Conservation (phyloP, 1,140 invertebrate species). For the Pseudoatta argentina region DNA sequence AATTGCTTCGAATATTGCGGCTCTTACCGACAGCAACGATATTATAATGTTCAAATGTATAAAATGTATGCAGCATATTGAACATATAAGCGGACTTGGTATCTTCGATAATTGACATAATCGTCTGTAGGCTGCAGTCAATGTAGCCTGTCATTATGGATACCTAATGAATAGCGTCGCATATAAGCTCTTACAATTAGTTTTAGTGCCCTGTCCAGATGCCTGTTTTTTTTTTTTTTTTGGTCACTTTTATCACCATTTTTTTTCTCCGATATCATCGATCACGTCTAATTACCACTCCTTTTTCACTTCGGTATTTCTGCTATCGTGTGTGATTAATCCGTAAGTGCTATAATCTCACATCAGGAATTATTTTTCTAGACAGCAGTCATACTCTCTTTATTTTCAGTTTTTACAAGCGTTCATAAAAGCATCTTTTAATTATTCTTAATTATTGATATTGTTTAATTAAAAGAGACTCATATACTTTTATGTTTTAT, state of each 20-base stretch:
- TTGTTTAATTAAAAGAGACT: not conserved
- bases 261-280: slow-evolving; percentile 11
- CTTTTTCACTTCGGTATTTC: not conserved
- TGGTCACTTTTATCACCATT: not conserved
- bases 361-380: slow-evolving; percentile 9
- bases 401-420: not conserved
- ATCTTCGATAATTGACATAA: slow-evolving; percentile 76
- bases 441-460: not conserved
- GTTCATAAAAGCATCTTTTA: not conserved
- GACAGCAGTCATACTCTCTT: not conserved
- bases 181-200: not conserved
- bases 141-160: slow-evolving; percentile 72
- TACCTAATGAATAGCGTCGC: slow-evolving; percentile 71
- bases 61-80: slow-evolving; percentile 37
- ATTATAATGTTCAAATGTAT: slow-evolving; percentile 9
- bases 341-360: not conserved
- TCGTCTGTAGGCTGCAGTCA: slow-evolving; percentile 64
- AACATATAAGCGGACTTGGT: slow-evolving; percentile 58
- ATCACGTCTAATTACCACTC: not conserved
- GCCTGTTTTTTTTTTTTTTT: too few relatives aligned
- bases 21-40: not conserved
- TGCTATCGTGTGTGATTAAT: slow-evolving; percentile 1
- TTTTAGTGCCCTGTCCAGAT: slow-evolving; percentile 2
- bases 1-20: slow-evolving; percentile 43
- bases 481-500: slow-evolving; percentile 1